These are phyloP conservation scores for Garra rufa DNA, from an alignment of 2,113 vertebrate species.

Conservation along the genomic window DNA sequence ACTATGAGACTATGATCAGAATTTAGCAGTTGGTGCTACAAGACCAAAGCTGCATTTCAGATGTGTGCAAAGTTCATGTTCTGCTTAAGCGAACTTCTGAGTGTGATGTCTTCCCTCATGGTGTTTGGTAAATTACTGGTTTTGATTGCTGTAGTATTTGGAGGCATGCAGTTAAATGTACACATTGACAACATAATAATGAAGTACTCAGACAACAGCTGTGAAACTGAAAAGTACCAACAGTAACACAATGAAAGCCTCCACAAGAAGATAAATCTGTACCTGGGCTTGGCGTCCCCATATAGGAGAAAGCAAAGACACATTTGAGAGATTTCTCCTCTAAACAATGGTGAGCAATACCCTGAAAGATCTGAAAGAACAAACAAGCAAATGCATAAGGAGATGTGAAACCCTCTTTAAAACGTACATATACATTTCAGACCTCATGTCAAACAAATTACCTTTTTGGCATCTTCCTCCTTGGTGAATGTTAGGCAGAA, in stretches of 20 bases:
- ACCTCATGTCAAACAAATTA: constrained; percentile 55
- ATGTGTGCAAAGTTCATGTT: not conserved
- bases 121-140: not conserved
- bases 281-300: constrained; percentile 76
- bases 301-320: constrained; percentile 87
- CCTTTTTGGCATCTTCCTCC: constrained; percentile 89
- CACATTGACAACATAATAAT: not conserved
- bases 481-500: constrained; percentile 86
- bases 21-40: not conserved
- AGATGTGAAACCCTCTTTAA: not conserved
- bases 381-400: not conserved
- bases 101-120: not conserved
- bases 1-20: constrained; percentile 3
- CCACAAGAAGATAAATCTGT: constrained; percentile 30
- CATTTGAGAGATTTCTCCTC: constrained; percentile 84
- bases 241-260: not conserved
- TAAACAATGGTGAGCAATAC: constrained; percentile 86
- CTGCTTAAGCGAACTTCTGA: not conserved
- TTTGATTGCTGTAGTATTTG: not conserved
- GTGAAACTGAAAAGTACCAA: not conserved
- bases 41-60: constrained; percentile 3
- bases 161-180: not conserved
- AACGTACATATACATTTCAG: not conserved
- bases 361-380: constrained; percentile 83
- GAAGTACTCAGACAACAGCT: not conserved